Percentiles rank a stretch among this genome's conserved stretches.
These are phyloP conservation scores for Cyrtonyx montezumae DNA, from an alignment of 2,113 vertebrate genomes.

Conservation along the genomic window DNA sequence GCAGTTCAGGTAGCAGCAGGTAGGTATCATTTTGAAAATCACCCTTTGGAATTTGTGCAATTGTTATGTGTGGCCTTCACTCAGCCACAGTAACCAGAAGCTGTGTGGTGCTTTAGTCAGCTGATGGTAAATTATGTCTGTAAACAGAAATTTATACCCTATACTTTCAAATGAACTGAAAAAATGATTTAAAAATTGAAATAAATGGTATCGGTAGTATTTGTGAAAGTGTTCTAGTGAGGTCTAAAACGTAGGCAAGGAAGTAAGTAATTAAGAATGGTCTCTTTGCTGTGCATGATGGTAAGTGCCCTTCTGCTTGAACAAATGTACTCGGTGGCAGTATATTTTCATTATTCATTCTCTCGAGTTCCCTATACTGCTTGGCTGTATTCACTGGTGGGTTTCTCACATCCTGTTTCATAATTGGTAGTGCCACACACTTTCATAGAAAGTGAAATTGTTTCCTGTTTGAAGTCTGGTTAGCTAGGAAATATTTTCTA, in stretches of 20 bases:
- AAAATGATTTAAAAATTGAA: neutral
- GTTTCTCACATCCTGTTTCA: neutral
- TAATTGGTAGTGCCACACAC: neutral
- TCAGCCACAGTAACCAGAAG: neutral
- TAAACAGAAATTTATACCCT: neutral
- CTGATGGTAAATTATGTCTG: neutral
- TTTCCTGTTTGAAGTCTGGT: neutral
- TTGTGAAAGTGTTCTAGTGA: neutral
- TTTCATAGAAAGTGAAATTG: neutral
- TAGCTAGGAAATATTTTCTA: neutral
- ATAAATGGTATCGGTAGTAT: neutral
- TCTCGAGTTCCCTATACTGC: neutral
- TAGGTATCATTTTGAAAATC: neutral
- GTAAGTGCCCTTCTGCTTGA: neutral
- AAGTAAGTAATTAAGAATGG: neutral
- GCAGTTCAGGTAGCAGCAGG: neutral
- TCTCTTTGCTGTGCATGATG: neutral
- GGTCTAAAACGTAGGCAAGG: neutral
- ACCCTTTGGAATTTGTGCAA: neutral
- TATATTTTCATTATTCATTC: neutral
- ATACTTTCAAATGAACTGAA: neutral
- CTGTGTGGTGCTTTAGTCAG: neutral
- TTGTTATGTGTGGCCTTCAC: neutral
- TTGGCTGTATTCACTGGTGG: neutral
- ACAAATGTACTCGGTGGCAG: neutral